A percentile compares a stretch with the other conserved stretches of the same genome.
phyloP scores from a whole-genome alignment of 2,888 invertebrate genomes.

The Magallana nippona region DNA sequence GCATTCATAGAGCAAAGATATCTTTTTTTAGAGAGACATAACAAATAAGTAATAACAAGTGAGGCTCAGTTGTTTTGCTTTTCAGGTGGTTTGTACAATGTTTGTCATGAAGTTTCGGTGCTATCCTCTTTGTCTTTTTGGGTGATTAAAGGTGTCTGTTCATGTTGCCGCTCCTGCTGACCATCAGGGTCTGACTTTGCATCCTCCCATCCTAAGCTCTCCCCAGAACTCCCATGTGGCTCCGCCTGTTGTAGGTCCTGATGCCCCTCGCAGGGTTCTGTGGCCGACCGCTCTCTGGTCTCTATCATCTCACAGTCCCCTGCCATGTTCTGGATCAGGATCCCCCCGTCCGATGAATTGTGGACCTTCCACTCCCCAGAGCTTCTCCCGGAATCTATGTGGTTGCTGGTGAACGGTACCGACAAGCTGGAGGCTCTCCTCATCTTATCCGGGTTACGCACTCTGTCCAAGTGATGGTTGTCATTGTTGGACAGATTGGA shows the following conservation, averaged over 20 bases:
- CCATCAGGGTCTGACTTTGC: background rate
- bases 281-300: slow-evolving; percentile 17
- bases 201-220: slow-evolving; percentile 36
- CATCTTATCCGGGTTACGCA: slow-evolving; percentile 20
- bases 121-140: background rate
- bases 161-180: slow-evolving; percentile 5
- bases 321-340: background rate
- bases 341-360: slow-evolving; percentile 29
- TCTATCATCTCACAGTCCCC: background rate
- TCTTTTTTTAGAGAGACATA: background rate
- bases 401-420: slow-evolving; percentile 33
- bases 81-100: background rate
- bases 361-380: background rate
- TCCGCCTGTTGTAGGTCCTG: too few relatives aligned
- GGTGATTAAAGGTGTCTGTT: slow-evolving; percentile 22
- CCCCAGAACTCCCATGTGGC: slow-evolving; percentile 16
- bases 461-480: background rate
- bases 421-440: slow-evolving; percentile 36
- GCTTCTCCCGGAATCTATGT: background rate
- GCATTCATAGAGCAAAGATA: too few relatives aligned
- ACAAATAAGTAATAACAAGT: background rate
- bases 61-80: background rate
- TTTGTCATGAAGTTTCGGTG: slow-evolving; percentile 1
- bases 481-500: slow-evolving; percentile 34
- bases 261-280: slow-evolving; percentile 11